phyloP scores from a whole-genome alignment of 53 echinoderm and acorn worm genomes.

The Apostichopus leukothele region DNA sequence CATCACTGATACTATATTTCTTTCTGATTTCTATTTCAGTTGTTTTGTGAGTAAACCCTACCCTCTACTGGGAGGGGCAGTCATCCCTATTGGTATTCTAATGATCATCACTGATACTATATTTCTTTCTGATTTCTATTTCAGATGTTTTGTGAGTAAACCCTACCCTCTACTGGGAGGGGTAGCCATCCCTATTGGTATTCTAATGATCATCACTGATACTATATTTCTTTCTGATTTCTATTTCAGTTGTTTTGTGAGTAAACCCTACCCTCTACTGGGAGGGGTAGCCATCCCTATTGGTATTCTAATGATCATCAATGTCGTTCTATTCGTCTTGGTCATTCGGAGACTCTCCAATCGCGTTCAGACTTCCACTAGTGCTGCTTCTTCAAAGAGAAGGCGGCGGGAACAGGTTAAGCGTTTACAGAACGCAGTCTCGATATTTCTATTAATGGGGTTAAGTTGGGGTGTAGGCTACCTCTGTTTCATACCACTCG shows the following conservation, averaged over 20 bases:
- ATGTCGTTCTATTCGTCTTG: constrained; percentile 68
- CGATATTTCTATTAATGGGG: constrained; percentile 80
- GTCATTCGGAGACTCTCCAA: constrained; percentile 65
- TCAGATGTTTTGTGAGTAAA: no score
- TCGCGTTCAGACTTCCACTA: constrained; percentile 27
- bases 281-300: constrained; percentile 73
- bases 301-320: constrained; percentile 72
- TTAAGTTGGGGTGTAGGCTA: constrained; percentile 81
- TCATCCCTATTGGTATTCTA: no score
- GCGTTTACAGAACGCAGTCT: constrained; percentile 69
- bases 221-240: not conserved
- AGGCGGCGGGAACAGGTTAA: constrained; percentile 31
- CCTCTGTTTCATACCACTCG: constrained; percentile 63
- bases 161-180: no score
- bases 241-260: constrained; percentile 71
- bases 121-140: no score
- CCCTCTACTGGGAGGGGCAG: no score
- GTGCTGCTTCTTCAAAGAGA: not conserved
- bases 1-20: no score
- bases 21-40: no score
- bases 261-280: constrained; percentile 56
- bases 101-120: no score
- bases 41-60: no score
- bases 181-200: no score
- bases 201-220: not conserved